Conservation (phyloP, 1,140 invertebrate genomes). For the Branchinecta lynchi region DNA sequence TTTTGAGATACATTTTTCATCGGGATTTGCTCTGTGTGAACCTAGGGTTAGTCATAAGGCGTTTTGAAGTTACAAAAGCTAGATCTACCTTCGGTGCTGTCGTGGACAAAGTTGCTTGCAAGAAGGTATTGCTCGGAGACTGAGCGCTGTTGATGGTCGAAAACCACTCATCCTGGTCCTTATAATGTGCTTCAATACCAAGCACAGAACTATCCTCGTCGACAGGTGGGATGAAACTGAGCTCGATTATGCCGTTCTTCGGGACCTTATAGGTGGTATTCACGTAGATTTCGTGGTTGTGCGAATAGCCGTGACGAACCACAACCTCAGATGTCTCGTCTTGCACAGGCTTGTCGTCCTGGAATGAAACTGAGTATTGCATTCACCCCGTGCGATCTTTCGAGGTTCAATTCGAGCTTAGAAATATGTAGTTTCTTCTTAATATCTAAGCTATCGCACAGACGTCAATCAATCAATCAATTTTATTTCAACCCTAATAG, state of each 20-base stretch:
- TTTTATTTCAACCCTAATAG: too few relatives aligned
- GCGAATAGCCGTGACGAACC: slow-evolving; percentile 47
- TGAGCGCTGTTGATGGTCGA: slow-evolving; percentile 56
- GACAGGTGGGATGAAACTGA: slow-evolving; percentile 49
- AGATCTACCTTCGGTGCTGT: too few relatives aligned
- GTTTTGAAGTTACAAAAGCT: too few relatives aligned
- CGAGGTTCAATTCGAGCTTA: too few relatives aligned
- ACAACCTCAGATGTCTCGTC: slow-evolving; percentile 42
- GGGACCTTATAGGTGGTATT: slow-evolving; percentile 43
- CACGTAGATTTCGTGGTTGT: slow-evolving; percentile 45
- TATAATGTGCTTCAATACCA: slow-evolving; percentile 37
- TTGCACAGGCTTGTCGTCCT: slow-evolving; percentile 54
- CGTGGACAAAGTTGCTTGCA: slow-evolving; percentile 54
- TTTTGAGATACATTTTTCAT: too few relatives aligned
- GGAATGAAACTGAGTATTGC: slow-evolving; percentile 34
- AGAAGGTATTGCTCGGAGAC: slow-evolving; percentile 51
- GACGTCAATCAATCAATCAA: too few relatives aligned
- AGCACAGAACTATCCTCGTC: slow-evolving; percentile 38
- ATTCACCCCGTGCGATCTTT: too few relatives aligned
- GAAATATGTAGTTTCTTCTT: too few relatives aligned
- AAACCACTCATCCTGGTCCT: slow-evolving; percentile 55
- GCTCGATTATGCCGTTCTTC: slow-evolving; percentile 47
- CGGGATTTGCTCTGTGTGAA: too few relatives aligned
- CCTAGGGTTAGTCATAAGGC: too few relatives aligned
- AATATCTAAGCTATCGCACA: too few relatives aligned